Percentiles rank a stretch among this genome's conserved stretches.
Conservation (phyloP, 2,888 invertebrate species). For the Tipula helvola region DNA sequence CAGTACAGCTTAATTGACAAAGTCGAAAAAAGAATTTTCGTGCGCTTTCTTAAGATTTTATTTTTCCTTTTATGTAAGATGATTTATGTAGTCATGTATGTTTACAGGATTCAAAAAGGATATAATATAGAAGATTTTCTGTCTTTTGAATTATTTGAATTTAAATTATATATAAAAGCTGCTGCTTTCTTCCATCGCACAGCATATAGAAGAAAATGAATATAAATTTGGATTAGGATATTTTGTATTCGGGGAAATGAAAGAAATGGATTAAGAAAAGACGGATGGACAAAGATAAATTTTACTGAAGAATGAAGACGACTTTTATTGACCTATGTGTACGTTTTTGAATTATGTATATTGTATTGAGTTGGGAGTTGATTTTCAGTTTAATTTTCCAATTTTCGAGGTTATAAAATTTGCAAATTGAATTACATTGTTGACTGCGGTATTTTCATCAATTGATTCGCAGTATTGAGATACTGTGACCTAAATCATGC, state of each 20-base stretch:
- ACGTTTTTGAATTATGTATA: background rate
- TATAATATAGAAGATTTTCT: background rate
- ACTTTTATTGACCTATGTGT: background rate
- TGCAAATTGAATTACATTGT: background rate
- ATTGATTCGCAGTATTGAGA: background rate
- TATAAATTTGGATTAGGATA: background rate
- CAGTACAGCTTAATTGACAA: background rate
- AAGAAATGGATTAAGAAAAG: background rate
- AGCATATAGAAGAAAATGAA: background rate
- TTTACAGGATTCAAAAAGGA: background rate
- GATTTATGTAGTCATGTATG: background rate
- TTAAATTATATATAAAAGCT: background rate
- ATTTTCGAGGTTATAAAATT: background rate
- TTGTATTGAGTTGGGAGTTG: background rate
- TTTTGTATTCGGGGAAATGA: background rate
- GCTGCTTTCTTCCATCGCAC: background rate
- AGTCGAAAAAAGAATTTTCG: background rate
- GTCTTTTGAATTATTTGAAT: background rate
- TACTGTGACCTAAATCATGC: background rate
- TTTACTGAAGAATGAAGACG: background rate
- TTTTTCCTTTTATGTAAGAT: background rate
- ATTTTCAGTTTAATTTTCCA: background rate
- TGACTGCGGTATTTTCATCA: background rate
- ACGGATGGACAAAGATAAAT: background rate
- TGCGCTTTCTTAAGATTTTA: background rate